Evolutionary conservation across 1,140 invertebrate genomes (phyloP).

Genomic region (Episyrphus balteatus): DNA sequence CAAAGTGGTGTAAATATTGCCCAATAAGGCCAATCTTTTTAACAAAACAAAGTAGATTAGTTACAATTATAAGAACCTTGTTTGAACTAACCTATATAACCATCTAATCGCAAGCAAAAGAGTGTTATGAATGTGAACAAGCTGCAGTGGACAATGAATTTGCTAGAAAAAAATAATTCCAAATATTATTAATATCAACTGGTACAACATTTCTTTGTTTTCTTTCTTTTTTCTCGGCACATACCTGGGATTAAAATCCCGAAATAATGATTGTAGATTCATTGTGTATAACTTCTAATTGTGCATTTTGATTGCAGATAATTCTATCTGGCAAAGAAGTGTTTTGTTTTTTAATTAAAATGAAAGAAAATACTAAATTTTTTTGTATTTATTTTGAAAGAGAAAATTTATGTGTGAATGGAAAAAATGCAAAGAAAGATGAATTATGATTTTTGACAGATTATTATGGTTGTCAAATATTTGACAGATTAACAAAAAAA

Average conservation of each 20-base stretch:
- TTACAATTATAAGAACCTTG: background rate
- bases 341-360: too few species aligned
- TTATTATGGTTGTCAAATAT: too few species aligned
- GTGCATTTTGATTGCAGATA: background rate
- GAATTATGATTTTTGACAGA: too few species aligned
- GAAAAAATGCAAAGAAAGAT: too few species aligned
- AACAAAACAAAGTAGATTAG: background rate
- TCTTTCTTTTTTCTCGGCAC: constrained; percentile 2
- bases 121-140: constrained; percentile 82
- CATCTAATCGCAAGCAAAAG: constrained; percentile 80
- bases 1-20: constrained; percentile 88
- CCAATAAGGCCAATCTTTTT: constrained; percentile 81
- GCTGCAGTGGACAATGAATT: constrained; percentile 90
- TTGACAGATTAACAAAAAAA: too few species aligned
- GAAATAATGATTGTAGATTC: constrained; percentile 82
- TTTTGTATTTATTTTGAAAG: too few species aligned
- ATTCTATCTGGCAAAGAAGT: too few species aligned
- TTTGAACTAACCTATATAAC: constrained; percentile 44
- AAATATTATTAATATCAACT: too few species aligned
- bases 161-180: constrained; percentile 53
- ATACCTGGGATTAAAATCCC: constrained; percentile 87
- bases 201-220: too few species aligned
- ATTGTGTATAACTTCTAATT: constrained; percentile 38
- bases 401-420: too few species aligned
- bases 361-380: too few species aligned